Evolutionary conservation across 2,888 invertebrate species (phyloP).

Genomic region (Lydus trimaculatus): DNA sequence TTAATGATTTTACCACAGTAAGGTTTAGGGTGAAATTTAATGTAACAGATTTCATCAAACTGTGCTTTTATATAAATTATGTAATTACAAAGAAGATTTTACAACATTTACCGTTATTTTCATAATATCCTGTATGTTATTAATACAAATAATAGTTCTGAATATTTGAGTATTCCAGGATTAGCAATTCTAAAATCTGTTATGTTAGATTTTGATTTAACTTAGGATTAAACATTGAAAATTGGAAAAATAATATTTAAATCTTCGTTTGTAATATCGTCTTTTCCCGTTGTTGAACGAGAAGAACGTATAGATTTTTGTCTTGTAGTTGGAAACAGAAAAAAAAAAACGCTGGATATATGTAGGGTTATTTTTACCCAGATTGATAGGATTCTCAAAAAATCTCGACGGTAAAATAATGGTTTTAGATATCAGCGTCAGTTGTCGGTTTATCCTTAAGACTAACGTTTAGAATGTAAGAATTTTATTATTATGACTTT

Average conservation of each 20-base stretch:
- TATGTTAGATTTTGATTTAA: neutral
- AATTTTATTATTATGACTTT: slow-evolving; percentile 26
- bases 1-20: neutral
- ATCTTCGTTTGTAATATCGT: neutral
- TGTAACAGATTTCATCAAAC: neutral
- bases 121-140: neutral
- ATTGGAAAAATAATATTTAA: neutral
- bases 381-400: slow-evolving; percentile 2
- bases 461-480: slow-evolving; percentile 16
- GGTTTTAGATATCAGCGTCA: slow-evolving; percentile 13
- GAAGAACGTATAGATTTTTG: neutral
- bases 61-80: slow-evolving; percentile 4
- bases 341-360: neutral
- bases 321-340: neutral
- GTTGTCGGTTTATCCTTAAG: slow-evolving; percentile 1
- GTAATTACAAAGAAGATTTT: neutral
- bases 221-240: neutral
- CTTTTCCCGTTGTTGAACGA: neutral
- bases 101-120: neutral
- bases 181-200: neutral
- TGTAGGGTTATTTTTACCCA: neutral
- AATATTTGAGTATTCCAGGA: neutral
- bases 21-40: neutral
- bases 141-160: neutral
- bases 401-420: slow-evolving; percentile 13